Evolutionary conservation across 2,113 vertebrate species (phyloP), one percentile per base, ranked within the genome.

Genomic region (Bombycilla garrulus): DNA sequence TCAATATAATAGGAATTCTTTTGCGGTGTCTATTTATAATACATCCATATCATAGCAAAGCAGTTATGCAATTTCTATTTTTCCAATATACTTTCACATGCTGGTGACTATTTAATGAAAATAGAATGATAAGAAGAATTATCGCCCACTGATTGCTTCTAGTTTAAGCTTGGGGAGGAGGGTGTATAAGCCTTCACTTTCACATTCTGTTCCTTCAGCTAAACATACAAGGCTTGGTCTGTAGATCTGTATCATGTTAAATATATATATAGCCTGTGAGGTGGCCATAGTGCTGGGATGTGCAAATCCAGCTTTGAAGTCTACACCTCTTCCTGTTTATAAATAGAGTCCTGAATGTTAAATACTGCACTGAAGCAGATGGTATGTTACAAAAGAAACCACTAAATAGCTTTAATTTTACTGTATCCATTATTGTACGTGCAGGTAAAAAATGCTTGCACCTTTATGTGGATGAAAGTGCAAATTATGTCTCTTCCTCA

Each of bases 261-360:
- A 96, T 96, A 89, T 97, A 95, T 97, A 96, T 97, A 95, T 95
- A 98, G 97, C 93, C 96, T 93, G 89, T 94, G 95, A 97, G 97
- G 96, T 99, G 98, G 99, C 98, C 98, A 98, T 97, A 97, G 97
- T 97, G 96, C 96, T 97, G 97, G 95, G 95, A 98, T 96, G 95
- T 98, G 95, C 96, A 98, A 96, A 97, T 97, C 96, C 93, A 96
- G 83, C 93, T 90, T 92, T 84, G 95, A 97, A 97, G 95, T 96
- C 92, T 97, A 97, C 96, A 98, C 97, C 96, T 98, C 97, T 97
- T 98, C 94, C 95, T 93, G 96, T 96, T 98, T 98, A 98, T 98
- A 98, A 98, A 98, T 97, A 97, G 96, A 95, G 83, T 97, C 96
- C 94, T 97, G 97, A 98, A 98, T 97, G 97, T 97, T 97, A 95